Evolutionary conservation across 2,113 vertebrate species (phyloP), one percentile per base, ranked within the genome.

Genomic region (Cebidichthys violaceus): DNA sequence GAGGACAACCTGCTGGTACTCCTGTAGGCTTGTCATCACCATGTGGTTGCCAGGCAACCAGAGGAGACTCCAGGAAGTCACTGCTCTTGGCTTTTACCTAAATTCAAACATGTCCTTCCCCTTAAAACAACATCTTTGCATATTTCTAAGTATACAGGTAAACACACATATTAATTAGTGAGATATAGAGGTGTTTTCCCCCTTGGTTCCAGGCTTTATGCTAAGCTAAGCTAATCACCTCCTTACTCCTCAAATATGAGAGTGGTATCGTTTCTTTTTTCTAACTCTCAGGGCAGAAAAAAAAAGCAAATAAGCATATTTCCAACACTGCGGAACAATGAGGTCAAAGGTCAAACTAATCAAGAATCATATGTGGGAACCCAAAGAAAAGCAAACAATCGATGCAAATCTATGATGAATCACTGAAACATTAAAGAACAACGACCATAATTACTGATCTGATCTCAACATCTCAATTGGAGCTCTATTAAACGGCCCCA

Each of bases 401-500:
- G 27, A 22, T 59, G 41, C 9, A 24, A 74, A 57, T 52, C 9
- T n/a, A 14, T 61, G 22, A 55, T 77, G 55, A 52, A 75, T 69
- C 4, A 61, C 15, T 43, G 15, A 14, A 50, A 75, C 20, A 59
- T 43, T 37, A 60, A 8, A 79, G 61, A 8, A 22, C 41, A 61
- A 17, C 47, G 20, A 47, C 31, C 50, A 35, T 67, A 61, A 71
- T 77, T 14, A 72, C 50, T 35, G 5, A 71, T 79, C 9, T 54
- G 14, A 41, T 55, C 18, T 39, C 37, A n/a, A 86, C 69, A 39
- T 72, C 17, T 78, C 22, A 27, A 59, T 8, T 47, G 15, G 78
- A 20, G 65, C 45, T 75, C 66, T 59, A 41, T 73, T 29, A 76
- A 73, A 54, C 33, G 68, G 68, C 84, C 75, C 33, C 65, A 61